Evolutionary conservation across 2,113 vertebrate genomes (phyloP).

Genomic region (Phycodurus eques): DNA sequence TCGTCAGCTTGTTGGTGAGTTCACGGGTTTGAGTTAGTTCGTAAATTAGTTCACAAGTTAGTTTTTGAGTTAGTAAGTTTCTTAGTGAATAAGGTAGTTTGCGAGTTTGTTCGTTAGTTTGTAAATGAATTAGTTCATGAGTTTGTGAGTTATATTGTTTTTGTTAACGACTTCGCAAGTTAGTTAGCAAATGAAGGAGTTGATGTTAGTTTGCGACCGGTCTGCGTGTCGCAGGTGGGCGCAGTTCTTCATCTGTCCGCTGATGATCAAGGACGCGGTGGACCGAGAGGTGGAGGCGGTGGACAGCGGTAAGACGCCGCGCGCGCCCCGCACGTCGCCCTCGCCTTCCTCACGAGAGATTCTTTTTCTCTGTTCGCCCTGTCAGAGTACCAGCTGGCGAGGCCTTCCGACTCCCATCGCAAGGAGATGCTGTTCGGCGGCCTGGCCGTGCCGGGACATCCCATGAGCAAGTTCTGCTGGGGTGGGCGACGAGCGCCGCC

Average conservation of each 20-base stretch:
- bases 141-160: too few relatives aligned
- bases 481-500: constrained; percentile 68
- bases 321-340: background rate
- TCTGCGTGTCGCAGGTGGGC: constrained; percentile 81
- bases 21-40: too few relatives aligned
- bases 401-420: constrained; percentile 89
- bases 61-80: too few relatives aligned
- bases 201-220: background rate
- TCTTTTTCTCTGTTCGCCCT: background rate
- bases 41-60: too few relatives aligned
- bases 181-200: background rate
- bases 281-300: constrained; percentile 96
- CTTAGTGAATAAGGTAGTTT: too few relatives aligned
- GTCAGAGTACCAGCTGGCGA: constrained; percentile 89
- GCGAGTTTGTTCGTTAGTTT: too few relatives aligned
- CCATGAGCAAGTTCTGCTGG: constrained; percentile 97
- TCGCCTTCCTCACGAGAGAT: too few relatives aligned
- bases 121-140: too few relatives aligned
- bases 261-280: constrained; percentile 93
- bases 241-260: constrained; percentile 93
- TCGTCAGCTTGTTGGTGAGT: too few relatives aligned
- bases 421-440: constrained; percentile 96
- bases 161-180: background rate
- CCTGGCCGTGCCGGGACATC: constrained; percentile 87
- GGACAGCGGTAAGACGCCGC: constrained; percentile 85